phyloP scores from a whole-genome alignment of 1,140 invertebrate species.

The Ridgeia piscesae region DNA sequence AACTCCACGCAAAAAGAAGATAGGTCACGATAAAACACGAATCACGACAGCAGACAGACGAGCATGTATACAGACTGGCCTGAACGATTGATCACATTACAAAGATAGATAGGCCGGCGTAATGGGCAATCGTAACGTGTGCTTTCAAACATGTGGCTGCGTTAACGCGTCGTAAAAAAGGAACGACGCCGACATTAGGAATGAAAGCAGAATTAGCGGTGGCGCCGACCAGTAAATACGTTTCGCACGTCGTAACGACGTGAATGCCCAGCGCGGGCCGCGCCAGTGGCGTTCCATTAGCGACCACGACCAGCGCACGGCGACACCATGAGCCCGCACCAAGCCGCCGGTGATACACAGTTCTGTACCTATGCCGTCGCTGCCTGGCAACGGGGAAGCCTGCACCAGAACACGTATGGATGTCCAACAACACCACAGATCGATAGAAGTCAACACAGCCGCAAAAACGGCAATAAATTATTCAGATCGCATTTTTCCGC shows the following conservation, averaged over 20 bases:
- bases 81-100: not conserved
- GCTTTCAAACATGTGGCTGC: not conserved
- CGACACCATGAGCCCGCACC: not conserved
- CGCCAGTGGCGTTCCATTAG: not conserved
- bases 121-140: not conserved
- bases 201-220: not conserved
- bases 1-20: not conserved
- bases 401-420: not conserved
- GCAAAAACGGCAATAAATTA: constrained; percentile 6
- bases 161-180: not conserved
- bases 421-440: not conserved
- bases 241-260: not conserved
- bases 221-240: not conserved
- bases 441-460: not conserved
- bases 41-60: not conserved
- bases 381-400: not conserved
- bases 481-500: not conserved
- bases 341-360: not conserved
- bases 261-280: not conserved
- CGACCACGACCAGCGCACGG: not conserved
- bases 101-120: not conserved
- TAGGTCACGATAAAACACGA: not conserved
- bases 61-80: not conserved
- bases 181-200: not conserved
- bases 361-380: not conserved